Conservation (phyloP, 2,113 vertebrate species). For the Rhinolophus ferrumequinum region DNA sequence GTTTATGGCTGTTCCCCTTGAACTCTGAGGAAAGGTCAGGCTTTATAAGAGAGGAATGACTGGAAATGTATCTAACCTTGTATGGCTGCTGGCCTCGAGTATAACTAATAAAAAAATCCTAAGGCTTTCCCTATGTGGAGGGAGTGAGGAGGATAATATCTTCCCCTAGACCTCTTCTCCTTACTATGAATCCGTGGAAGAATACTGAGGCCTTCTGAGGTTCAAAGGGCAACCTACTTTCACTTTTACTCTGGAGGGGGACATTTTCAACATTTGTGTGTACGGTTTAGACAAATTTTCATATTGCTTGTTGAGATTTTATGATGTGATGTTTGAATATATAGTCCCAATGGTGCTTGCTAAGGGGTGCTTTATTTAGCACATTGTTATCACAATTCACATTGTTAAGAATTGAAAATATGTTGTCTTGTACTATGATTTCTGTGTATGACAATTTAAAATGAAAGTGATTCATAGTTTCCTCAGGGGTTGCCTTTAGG, state of each 20-base stretch:
- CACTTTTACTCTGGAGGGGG: conserved; percentile 21
- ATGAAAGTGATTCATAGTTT: conserved; percentile 32
- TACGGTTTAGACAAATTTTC: conserved; percentile 26
- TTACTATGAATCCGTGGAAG: not conserved
- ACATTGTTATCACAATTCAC: not conserved
- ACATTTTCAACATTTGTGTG: not conserved
- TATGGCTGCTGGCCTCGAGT: not conserved
- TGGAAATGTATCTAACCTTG: not conserved
- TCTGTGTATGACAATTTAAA: conserved; percentile 19
- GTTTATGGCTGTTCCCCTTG: not conserved
- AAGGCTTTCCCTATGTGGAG: not conserved
- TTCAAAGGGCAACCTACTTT: conserved; percentile 29
- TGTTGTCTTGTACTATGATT: not conserved
- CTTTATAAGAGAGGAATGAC: conserved; percentile 11
- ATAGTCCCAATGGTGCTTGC: not conserved
- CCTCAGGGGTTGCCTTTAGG: not conserved
- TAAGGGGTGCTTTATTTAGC: conserved; percentile 8
- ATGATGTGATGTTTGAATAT: conserved; percentile 23
- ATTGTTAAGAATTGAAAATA: conserved; percentile 17
- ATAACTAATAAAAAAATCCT: not conserved
- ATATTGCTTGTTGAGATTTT: conserved; percentile 9
- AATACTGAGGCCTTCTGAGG: not conserved
- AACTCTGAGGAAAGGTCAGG: not conserved
- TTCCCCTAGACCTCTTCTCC: not conserved
- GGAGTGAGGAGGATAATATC: not conserved